These are phyloP conservation scores for Julus scanicus DNA, from an alignment of 2,888 invertebrate genomes.

Conservation along the genomic window DNA sequence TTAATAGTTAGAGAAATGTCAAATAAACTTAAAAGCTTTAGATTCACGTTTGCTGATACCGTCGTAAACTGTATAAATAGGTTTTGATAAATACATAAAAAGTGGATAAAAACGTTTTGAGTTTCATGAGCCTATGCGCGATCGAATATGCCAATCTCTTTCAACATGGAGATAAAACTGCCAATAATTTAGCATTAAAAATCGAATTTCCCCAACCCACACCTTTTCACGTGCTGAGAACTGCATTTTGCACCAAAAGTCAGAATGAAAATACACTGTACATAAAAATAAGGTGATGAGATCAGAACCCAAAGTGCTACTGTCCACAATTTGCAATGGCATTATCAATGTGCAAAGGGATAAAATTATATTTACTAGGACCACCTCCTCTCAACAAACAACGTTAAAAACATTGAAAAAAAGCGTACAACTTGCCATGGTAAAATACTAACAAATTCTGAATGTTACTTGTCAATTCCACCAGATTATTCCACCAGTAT, in stretches of 20 bases:
- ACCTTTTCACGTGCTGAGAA: slow-evolving; percentile 38
- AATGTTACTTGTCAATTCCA: too few species aligned
- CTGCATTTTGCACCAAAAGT: neutral
- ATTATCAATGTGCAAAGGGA: neutral
- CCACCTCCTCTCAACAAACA: neutral
- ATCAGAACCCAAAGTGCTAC: neutral
- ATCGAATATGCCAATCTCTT: slow-evolving; percentile 23
- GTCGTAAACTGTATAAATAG: slow-evolving; percentile 6
- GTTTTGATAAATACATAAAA: slow-evolving; percentile 34
- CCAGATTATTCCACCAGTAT: too few species aligned
- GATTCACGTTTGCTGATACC: slow-evolving; percentile 43
- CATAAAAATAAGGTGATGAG: neutral
- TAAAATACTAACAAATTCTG: too few species aligned
- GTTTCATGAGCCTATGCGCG: slow-evolving; percentile 13
- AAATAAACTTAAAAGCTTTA: slow-evolving; percentile 47
- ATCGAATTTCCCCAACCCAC: slow-evolving; percentile 9
- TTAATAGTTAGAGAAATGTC: slow-evolving; percentile 28
- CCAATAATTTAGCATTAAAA: slow-evolving; percentile 47
- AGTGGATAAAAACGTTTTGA: slow-evolving; percentile 32
- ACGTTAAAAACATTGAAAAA: too few species aligned
- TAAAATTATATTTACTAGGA: neutral
- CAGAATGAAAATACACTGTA: neutral
- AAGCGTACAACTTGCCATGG: too few species aligned
- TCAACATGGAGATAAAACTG: slow-evolving; percentile 29
- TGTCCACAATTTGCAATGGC: neutral